These are phyloP conservation scores for Tetragonula carbonaria DNA, from an alignment of 2,888 invertebrate genomes.

Conservation along the genomic window DNA sequence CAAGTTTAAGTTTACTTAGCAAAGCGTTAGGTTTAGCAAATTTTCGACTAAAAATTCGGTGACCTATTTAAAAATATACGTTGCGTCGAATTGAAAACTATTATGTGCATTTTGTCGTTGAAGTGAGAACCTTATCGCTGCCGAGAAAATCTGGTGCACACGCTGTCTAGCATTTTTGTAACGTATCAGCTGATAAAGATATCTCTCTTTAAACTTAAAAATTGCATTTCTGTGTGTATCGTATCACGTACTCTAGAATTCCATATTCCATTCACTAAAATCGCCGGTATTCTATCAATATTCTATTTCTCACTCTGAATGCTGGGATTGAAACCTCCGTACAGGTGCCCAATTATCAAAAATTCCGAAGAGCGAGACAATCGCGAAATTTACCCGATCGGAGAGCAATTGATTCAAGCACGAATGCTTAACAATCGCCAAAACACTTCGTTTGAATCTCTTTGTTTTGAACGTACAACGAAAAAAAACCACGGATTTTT, in stretches of 20 bases:
- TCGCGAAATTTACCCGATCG: background rate
- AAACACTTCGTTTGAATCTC: background rate
- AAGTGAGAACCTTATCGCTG: background rate
- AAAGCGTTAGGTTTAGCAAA: too few species aligned
- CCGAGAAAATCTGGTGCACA: background rate
- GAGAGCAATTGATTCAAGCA: background rate
- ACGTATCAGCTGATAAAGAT: background rate
- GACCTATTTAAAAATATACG: background rate
- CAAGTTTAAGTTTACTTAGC: too few species aligned
- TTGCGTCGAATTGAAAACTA: too few species aligned
- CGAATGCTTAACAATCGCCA: background rate
- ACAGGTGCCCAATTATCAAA: background rate
- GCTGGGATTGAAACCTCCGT: background rate
- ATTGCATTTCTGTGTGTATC: background rate
- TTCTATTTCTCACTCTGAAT: background rate
- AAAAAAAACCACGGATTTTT: background rate
- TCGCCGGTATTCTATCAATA: background rate
- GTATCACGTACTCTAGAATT: background rate
- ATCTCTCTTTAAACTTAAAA: background rate
- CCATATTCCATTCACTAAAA: background rate
- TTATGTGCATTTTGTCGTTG: background rate
- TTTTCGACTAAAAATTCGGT: background rate
- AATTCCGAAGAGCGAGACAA: background rate
- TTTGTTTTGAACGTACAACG: background rate
- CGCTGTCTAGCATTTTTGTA: background rate